Evolutionary conservation across 2,888 invertebrate genomes (phyloP).

Genomic region (Terebella lapidaria): DNA sequence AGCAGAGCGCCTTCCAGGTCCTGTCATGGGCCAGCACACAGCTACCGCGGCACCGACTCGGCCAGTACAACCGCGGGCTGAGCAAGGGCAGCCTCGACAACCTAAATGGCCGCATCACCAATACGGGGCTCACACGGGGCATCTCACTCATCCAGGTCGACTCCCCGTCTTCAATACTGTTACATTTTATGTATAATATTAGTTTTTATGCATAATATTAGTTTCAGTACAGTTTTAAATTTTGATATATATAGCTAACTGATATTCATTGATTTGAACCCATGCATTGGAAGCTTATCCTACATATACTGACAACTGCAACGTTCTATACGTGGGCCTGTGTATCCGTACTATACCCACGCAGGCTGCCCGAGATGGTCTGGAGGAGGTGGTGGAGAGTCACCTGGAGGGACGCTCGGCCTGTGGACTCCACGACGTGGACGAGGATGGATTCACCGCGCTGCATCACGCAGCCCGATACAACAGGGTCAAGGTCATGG

Average conservation of each 20-base stretch:
- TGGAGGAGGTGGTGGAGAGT: constrained; percentile 21
- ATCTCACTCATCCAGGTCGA: no score
- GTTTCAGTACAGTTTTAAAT: no score
- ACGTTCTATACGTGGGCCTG: no score
- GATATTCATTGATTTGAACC: no score
- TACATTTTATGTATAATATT: no score
- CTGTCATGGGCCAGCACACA: background rate
- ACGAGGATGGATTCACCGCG: constrained; percentile 28
- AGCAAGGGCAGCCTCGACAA: background rate
- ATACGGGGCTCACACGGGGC: no score
- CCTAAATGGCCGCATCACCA: background rate
- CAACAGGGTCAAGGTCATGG: constrained; percentile 24
- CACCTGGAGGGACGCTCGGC: constrained; percentile 8
- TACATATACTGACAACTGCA: no score
- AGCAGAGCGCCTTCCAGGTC: background rate
- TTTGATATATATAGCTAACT: no score
- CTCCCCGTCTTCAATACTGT: no score
- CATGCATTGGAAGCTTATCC: no score
- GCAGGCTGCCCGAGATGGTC: constrained; percentile 27
- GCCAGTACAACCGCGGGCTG: background rate
- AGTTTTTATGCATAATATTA: no score
- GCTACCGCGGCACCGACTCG: background rate
- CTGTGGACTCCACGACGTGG: constrained; percentile 19
- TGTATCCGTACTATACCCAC: no score
- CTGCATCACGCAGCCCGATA: constrained; percentile 28